Evolutionary conservation across 2,797 vertebrate species (phyloP).

Genomic region (Acipenser ruthenus): DNA sequence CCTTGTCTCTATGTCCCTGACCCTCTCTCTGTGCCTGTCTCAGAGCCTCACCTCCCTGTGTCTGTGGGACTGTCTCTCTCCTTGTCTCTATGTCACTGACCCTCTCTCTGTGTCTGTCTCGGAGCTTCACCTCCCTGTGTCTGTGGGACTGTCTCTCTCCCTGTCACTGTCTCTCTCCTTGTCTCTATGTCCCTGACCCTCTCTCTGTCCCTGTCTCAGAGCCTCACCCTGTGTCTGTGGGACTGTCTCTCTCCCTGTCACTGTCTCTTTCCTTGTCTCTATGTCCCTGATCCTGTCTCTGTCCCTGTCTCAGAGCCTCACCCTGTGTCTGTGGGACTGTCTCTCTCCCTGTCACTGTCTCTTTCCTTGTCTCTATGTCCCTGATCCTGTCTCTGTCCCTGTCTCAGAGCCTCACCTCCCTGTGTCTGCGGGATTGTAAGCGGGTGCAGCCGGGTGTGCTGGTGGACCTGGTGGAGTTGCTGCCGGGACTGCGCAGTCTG

Average conservation of each 20-base stretch:
- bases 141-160: no score
- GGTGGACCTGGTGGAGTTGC: conserved; percentile 45
- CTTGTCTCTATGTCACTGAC: no score
- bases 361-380: no score
- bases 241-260: not conserved
- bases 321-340: conserved; percentile 9
- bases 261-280: not conserved
- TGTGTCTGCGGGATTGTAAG: conserved; percentile 45
- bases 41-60: no score
- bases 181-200: no score
- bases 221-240: not conserved
- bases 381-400: not conserved
- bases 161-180: no score
- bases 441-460: conserved; percentile 47
- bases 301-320: conserved; percentile 28
- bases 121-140: no score
- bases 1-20: no score
- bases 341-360: conserved; percentile 27
- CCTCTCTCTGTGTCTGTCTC: no score
- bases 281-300: not conserved
- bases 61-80: no score
- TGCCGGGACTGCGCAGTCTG: conserved; percentile 55
- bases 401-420: conserved; percentile 38
- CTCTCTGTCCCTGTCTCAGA: no score
- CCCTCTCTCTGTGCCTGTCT: no score